Evolutionary conservation across 2,888 invertebrate species (phyloP), one percentile per base, ranked within the genome.

Genomic region (Perizoma affinitatum): DNA sequence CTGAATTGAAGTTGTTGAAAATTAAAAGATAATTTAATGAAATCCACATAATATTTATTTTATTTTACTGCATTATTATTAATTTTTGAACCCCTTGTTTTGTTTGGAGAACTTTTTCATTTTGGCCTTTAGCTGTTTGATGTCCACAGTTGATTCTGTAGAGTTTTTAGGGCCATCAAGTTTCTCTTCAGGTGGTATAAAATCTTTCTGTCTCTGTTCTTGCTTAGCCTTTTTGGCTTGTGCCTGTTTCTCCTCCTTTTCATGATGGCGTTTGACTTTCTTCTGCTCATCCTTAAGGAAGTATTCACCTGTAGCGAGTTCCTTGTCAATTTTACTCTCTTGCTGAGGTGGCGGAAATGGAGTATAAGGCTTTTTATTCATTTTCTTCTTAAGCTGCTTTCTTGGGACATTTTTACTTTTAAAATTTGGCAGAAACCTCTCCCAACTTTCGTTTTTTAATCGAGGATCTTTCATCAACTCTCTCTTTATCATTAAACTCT

Each of bases 271-370:
- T 75, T 95, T 96, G 0, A 94, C 94, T 68, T 93, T 94, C 81
- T 95, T 96, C 72, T 97, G 96, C 68, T 96, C 96, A 79, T 97
- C 96, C 74, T 96, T 97, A 53, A 99, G 94, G 94, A 99, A 99
- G 88, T 97, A 99, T 92, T 99, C 99, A 58, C 99, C 99, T 46
- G 96, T 94, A n/a, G 97, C 98, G 79, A 99, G 88, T 86, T 98
- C 95, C 80, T 96, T 96, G 84, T 99, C 99, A 78, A 98, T 89
- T 91, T 99, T 99, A 87, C 98, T 98, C 80, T 98, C 97, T 9
- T 94, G 94, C 81, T 97, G 98, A 4, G 97, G 94, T 4, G 99
- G 99, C 59, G 99, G 99, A 94, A 99, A 99, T 33, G 99, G 99
- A 65, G 99, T 99, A 82, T 99, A 99, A 7, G 96, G 95, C 82